Base-by-base conservation (phyloP, 2,888 invertebrate species). In the Synanthedon andrenaeformis region DNA sequence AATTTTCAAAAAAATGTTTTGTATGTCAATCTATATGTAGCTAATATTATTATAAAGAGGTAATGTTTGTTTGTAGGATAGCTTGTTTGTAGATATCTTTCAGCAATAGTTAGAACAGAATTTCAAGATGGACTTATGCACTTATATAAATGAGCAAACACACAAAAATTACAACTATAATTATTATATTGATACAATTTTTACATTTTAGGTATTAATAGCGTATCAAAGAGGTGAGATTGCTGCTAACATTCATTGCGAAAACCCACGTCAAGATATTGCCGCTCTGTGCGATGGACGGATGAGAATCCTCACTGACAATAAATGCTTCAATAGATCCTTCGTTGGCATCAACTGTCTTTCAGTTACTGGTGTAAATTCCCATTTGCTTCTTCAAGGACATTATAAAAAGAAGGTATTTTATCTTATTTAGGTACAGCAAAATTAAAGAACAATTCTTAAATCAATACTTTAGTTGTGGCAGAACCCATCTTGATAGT, bases 191-290 rank as follows among this genome's bases (percentile, higher is more conserved):
- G 6, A 2, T 28, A 28, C 2, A 17, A 11, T 51, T 35, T 42
- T 45, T 53, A 3, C 49, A 23, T 50, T 55, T 62, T 89, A 84
- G 84, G 79, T 84, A 0, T 57, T 83, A 10, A 82, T 94, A 45
- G 90, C 91, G 0, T 93, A 93, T 82, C 92, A 93, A 64, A 82
- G 82, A 13, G 91, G 91, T 1, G 60, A 80, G 10, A 83, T 95
- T 52, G 93, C 95, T 0, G 91, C 91, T 0, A 95, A 95, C 74
- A 78, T 95, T 13, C 91, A 95, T 70, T 94, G 84, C 68, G 78
- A 86, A 0, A 76, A 69, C 0, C 92, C 94, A 0, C 81, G 89
- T 3, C 72, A 80, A 28, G 89, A 89, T 50, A 62, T 90, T 0
- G 74, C 76, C 19, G 88, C 88, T 23, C 63, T 91, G 11, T 76